Base-by-base conservation (phyloP, 2,113 vertebrate genomes). In the Xerus inauris region DNA sequence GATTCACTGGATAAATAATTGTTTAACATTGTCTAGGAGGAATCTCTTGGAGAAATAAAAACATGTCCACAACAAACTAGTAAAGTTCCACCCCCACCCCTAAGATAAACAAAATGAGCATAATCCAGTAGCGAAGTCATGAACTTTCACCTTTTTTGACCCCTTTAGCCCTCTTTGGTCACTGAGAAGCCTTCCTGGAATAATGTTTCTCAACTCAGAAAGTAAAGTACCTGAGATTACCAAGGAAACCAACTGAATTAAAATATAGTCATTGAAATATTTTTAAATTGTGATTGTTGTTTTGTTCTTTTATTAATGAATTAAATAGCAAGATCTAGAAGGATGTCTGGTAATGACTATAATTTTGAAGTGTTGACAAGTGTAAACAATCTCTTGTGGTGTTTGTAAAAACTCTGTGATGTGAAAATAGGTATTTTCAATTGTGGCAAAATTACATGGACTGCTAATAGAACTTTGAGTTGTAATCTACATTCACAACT, bases 311-410 rank as follows among this genome's bases (percentile, higher is more conserved):
- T 94, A 94, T 95, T 96, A 80, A 86, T 76, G 26, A 90, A 84
- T 75, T 95, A 79, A 62, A 54, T 90, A 82, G 40, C 26, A 93
- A 85, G 89, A 83, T 82, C 32, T 80, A 69, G 38, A 32, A 86
- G 30, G 0, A 32, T 24, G 24, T 75, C 35, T 92, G 80, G 40
- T 86, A 89, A 95, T 96, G 83, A 87, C 40, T 81, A 49, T 91
- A 96, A 97, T 97, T 95, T 92, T 73, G 57, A 83, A 89, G 57
- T 93, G 30, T 1, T 91, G 47, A 85, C 40, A 40, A 93, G 32
- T 71, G 8, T 93, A 90, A 89, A 94, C 8, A 93, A 40, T 73
- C 51, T 76, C 35, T 94, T 72, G 69, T 64, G 32, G n/a, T 89
- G 9, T 88, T 94, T 81, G 5, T 87, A 79, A 92, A 89, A 83